Evolutionary conservation across 2,113 vertebrate species (phyloP).

Genomic region (Brachypteracias leptosomus): DNA sequence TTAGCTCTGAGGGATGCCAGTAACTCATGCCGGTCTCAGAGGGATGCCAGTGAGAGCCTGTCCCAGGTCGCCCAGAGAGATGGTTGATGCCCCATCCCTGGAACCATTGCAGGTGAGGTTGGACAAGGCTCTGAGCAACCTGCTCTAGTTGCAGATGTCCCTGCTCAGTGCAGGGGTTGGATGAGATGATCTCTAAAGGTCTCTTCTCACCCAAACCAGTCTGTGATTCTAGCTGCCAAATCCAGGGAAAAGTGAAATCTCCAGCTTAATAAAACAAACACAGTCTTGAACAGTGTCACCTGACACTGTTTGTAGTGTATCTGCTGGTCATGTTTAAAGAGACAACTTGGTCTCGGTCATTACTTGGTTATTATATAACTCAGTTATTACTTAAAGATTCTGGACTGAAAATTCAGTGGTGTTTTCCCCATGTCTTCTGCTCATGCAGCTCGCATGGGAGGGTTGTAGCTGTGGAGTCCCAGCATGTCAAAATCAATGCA

Average conservation of each 20-base stretch:
- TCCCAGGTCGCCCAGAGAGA: too few species aligned
- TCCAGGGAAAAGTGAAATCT: neutral
- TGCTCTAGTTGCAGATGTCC: too few species aligned
- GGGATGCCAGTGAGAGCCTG: too few species aligned
- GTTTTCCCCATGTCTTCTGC: too few species aligned
- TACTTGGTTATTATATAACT: too few species aligned
- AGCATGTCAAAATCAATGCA: neutral
- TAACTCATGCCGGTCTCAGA: neutral
- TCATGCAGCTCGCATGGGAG: accelerated
- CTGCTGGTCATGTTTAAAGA: neutral
- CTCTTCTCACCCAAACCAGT: too few species aligned
- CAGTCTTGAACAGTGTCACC: neutral
- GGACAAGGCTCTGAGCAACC: too few species aligned
- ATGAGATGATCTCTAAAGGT: too few species aligned
- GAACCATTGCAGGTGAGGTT: too few species aligned
- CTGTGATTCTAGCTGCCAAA: neutral
- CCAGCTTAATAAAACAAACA: neutral
- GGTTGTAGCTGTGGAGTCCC: neutral
- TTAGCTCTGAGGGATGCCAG: neutral
- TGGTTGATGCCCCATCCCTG: too few species aligned
- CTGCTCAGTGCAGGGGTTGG: too few species aligned
- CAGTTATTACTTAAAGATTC: neutral
- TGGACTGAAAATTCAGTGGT: neutral
- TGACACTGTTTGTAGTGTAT: neutral
- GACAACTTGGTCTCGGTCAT: neutral